Base-by-base conservation (phyloP, 2,888 invertebrate genomes). In the Dermolepida albohirtum region DNA sequence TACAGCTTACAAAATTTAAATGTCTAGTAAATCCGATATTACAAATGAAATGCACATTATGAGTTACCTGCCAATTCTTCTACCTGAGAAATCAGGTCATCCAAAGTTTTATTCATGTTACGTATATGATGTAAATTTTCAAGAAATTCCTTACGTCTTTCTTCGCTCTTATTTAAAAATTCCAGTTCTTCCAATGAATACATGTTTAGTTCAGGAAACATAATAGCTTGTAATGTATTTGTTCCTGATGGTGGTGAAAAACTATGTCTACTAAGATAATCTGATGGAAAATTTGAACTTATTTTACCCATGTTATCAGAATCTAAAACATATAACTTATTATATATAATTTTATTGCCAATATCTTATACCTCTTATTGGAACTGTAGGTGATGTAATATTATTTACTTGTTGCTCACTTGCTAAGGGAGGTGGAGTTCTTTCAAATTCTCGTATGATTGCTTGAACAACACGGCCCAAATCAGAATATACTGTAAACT, bases 381-480 rank as follows among this genome's bases (percentile, higher is more conserved):
- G 74, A 64, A 75, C 70, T 55, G 76, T 74, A 43, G 78, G 74
- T 39, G 79, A 77, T 17, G 72, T 73, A 43, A 74, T 72, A 64
- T 65, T 73, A 59, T 70, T 67, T 51, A 70, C 66, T 50, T 72
- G 70, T 66, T 76, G 70, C 43, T 74, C 73, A 11, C 51, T 55
- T 14, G 66, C 67, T 68, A 88, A 76, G 51, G 84, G 85, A 63
- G 86, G 89, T 70, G 87, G 89, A 78, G 84, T 89, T 76, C 89
- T 87, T 80, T 92, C 90, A 75, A 92, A 92, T 81, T 94, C 93
- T 64, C 93, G 85, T 71, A 91, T 91, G 54, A 93, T 90, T 16
- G 91, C 93, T 80, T 93, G 93, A 0, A 93, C 93, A 2, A 94
- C 90, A 67, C 93, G 87, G 0, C 92, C 92, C 72, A 94, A 85